Percentiles rank a stretch among this genome's conserved stretches.
Conservation (phyloP, 2,113 vertebrate genomes). For the Lipophrys pholis region DNA sequence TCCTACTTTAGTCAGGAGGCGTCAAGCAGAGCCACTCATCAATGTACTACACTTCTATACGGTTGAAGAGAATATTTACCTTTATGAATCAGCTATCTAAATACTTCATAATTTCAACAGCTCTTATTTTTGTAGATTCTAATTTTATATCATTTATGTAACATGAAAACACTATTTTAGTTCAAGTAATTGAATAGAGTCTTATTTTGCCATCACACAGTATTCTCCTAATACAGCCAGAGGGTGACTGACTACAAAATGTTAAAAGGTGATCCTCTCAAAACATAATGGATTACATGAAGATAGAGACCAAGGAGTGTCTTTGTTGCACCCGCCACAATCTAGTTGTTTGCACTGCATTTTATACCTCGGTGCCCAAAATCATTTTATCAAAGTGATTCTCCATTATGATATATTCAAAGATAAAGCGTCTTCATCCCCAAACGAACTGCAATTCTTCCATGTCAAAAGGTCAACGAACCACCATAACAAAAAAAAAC, state of each 20-base stretch:
- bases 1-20: background rate
- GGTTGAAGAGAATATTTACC: background rate
- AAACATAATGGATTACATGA: too few species aligned
- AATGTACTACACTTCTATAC: background rate
- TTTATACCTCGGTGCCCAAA: background rate
- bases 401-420: background rate
- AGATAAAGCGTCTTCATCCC: background rate
- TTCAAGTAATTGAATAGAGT: background rate
- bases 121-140: background rate
- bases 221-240: background rate
- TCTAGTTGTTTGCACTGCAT: background rate
- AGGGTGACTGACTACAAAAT: background rate
- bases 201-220: background rate
- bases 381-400: background rate
- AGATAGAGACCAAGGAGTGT: too few species aligned
- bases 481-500: conserved; percentile 4
- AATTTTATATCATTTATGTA: background rate
- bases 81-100: background rate
- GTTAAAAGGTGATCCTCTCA: too few species aligned
- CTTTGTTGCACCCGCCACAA: too few species aligned
- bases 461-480: conserved; percentile 8
- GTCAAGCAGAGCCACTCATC: background rate
- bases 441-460: background rate
- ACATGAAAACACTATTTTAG: background rate
- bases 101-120: background rate